A percentile compares a stretch with the other conserved stretches of the same genome.
These are phyloP conservation scores for Encarsia formosa DNA, from an alignment of 2,888 invertebrate species.

Conservation along the genomic window DNA sequence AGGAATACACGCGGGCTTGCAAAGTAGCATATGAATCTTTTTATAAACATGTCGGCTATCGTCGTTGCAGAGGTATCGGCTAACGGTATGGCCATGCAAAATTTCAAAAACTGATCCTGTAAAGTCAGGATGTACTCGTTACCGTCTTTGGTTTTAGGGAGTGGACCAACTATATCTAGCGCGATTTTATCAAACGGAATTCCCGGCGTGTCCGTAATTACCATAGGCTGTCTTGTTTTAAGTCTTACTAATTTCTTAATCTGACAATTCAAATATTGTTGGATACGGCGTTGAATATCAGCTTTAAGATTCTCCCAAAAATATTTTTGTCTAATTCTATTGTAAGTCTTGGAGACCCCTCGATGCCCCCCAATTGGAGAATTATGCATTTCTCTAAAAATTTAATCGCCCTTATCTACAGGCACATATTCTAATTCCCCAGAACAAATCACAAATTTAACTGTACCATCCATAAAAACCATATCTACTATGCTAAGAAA, in stretches of 20 bases:
- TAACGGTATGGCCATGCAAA: not conserved
- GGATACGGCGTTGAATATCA: slow-evolving; percentile 11
- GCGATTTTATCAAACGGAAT: slow-evolving; percentile 25
- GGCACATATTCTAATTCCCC: not conserved
- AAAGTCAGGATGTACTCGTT: not conserved
- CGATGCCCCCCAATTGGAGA: slow-evolving; percentile 10
- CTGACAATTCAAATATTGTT: slow-evolving; percentile 27
- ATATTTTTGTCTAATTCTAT: slow-evolving; percentile 12
- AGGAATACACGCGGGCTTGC: not conserved
- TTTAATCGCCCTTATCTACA: not conserved
- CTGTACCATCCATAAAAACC: not conserved
- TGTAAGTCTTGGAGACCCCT: slow-evolving; percentile 18
- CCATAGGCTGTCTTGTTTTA: slow-evolving; percentile 24
- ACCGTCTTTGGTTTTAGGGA: slow-evolving; percentile 12
- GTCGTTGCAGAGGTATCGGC: not conserved
- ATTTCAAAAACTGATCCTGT: not conserved
- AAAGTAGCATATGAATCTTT: not conserved
- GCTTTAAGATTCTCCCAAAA: slow-evolving; percentile 14
- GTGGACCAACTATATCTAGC: slow-evolving; percentile 31
- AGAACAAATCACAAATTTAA: not conserved
- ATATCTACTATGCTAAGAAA: not conserved
- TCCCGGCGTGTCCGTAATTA: slow-evolving; percentile 20
- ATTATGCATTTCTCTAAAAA: not conserved
- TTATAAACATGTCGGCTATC: not conserved
- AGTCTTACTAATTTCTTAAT: slow-evolving; percentile 21